Evolutionary conservation across 2,113 vertebrate species (phyloP).

Genomic region (Melanostigma gelatinosum): DNA sequence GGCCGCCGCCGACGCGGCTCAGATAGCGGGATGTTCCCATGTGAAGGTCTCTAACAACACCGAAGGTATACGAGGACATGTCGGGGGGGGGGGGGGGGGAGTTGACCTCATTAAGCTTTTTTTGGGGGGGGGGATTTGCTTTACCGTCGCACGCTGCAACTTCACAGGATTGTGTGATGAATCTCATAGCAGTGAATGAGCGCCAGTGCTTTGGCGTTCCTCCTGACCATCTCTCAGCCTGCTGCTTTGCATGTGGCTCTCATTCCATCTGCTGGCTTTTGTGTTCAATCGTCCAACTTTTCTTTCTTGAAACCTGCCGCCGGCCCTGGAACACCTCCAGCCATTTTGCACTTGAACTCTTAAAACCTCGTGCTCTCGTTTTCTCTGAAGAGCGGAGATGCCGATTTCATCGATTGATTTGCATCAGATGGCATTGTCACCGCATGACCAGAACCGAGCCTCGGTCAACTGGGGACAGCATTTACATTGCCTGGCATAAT

Average conservation of each 20-base stretch:
- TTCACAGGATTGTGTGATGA: constrained; percentile 7
- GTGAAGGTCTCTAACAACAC: constrained; percentile 52
- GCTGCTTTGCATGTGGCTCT: constrained; percentile 44
- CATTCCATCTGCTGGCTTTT: constrained; percentile 37
- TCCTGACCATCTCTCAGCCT: constrained; percentile 1
- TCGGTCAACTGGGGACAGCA: background rate
- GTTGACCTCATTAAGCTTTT: constrained; percentile 14
- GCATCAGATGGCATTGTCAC: constrained; percentile 33
- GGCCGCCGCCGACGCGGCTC: constrained; percentile 30
- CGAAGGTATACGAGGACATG: constrained; percentile 66
- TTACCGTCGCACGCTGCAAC: constrained; percentile 18
- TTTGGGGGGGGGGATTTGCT: constrained; percentile 7
- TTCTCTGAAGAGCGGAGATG: background rate
- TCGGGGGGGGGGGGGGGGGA: background rate
- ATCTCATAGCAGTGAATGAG: background rate
- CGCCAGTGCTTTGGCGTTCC: background rate
- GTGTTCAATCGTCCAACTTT: constrained; percentile 15
- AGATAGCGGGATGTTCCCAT: constrained; percentile 46
- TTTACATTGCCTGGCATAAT: constrained; percentile 5
- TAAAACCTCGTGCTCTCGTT: constrained; percentile 9
- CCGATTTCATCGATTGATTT: constrained; percentile 34
- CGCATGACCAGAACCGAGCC: background rate
- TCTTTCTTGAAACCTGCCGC: constrained; percentile 20
- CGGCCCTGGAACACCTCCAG: background rate
- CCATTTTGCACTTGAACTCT: constrained; percentile 19